phyloP scores from a whole-genome alignment of 2,888 invertebrate species.

The Neoaliturus tenellus region DNA sequence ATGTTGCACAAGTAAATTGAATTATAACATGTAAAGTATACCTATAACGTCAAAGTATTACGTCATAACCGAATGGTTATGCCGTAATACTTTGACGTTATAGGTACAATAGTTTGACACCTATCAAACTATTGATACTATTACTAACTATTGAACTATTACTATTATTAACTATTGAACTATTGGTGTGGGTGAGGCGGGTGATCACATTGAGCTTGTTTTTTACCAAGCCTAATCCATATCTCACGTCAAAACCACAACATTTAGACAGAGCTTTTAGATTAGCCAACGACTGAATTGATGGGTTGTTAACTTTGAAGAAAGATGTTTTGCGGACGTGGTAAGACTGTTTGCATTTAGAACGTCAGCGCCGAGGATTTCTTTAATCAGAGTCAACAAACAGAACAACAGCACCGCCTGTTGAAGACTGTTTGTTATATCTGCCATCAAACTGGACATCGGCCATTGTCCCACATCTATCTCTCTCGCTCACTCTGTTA shows the following conservation, averaged over 20 bases:
- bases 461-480: neutral
- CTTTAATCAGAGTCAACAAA: slow-evolving; percentile 16
- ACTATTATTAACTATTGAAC: too few relatives aligned
- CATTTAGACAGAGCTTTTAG: neutral
- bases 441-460: slow-evolving; percentile 21
- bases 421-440: slow-evolving; percentile 21
- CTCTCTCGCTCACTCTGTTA: slow-evolving; percentile 2
- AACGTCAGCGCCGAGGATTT: neutral
- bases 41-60: too few relatives aligned
- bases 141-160: too few relatives aligned
- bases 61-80: too few relatives aligned
- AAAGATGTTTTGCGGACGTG: neutral
- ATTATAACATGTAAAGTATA: too few relatives aligned
- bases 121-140: too few relatives aligned
- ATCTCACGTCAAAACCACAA: neutral
- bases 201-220: too few relatives aligned
- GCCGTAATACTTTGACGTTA: too few relatives aligned
- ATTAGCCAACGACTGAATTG: neutral
- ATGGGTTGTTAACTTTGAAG: neutral
- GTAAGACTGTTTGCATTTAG: neutral
- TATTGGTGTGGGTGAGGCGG: too few relatives aligned
- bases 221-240: neutral
- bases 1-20: too few relatives aligned
- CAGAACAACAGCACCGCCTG: neutral
- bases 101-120: too few relatives aligned